phyloP scores from a whole-genome alignment of 2,113 vertebrate genomes.

The Aegypius monachus region DNA sequence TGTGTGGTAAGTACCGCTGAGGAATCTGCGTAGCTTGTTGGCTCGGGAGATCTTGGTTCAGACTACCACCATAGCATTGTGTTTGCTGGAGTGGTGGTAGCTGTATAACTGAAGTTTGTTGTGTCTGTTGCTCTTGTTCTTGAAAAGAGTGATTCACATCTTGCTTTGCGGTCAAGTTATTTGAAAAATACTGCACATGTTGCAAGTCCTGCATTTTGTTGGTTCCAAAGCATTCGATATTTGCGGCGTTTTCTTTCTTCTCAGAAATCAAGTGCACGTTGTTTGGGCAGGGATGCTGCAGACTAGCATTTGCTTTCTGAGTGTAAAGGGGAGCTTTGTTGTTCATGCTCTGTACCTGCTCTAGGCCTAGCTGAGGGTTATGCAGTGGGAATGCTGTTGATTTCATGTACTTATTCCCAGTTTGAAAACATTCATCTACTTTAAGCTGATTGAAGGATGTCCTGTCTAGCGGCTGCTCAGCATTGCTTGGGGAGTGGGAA shows the following conservation, averaged over 20 bases:
- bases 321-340: constrained; percentile 55
- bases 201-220: constrained; percentile 68
- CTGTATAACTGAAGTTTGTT: constrained; percentile 39
- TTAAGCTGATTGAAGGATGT: constrained; percentile 55
- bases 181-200: constrained; percentile 73
- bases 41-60: constrained; percentile 27
- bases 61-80: constrained; percentile 56
- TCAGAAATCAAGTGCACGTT: constrained; percentile 51
- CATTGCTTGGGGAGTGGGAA: constrained; percentile 24
- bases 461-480: constrained; percentile 36
- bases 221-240: constrained; percentile 29
- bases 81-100: constrained; percentile 55
- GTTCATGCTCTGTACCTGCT: constrained; percentile 65
- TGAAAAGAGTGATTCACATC: constrained; percentile 72
- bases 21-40: constrained; percentile 50
- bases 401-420: constrained; percentile 72
- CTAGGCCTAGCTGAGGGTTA: constrained; percentile 65
- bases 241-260: constrained; percentile 50
- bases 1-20: constrained; percentile 68
- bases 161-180: constrained; percentile 75
- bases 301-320: constrained; percentile 44
- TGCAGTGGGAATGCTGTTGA: constrained; percentile 64
- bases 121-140: constrained; percentile 66
- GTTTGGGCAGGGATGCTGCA: constrained; percentile 69
- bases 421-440: constrained; percentile 63